Percentiles rank a stretch among this genome's conserved stretches.
Evolutionary conservation across 2,113 vertebrate genomes (phyloP).

Genomic region (Tupaia tana): DNA sequence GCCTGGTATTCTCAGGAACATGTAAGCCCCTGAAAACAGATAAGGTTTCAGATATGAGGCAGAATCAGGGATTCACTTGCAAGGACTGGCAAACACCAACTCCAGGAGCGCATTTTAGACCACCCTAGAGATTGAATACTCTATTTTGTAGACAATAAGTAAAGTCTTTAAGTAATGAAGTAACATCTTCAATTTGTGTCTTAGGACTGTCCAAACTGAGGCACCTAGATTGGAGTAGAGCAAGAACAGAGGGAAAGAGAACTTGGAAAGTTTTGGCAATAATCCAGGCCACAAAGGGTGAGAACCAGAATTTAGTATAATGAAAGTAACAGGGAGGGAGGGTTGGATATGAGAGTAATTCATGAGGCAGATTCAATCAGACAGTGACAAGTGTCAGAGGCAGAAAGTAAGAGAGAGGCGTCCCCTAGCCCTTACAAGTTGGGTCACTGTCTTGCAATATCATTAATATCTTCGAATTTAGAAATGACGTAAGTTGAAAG

Average conservation of each 20-base stretch:
- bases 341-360: not conserved
- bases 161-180: not conserved
- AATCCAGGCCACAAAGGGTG: not conserved
- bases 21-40: not conserved
- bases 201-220: not conserved
- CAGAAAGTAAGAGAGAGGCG: not conserved
- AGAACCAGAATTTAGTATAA: not conserved
- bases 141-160: not conserved
- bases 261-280: not conserved
- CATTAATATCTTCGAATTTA: not conserved
- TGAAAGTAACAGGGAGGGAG: not conserved
- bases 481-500: not conserved
- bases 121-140: not conserved
- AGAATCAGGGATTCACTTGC: not conserved
- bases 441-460: not conserved
- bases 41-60: not conserved
- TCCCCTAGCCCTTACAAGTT: not conserved
- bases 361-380: not conserved
- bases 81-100: not conserved
- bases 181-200: not conserved
- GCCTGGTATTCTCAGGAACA: accelerated
- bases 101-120: not conserved
- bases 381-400: not conserved
- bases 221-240: not conserved
- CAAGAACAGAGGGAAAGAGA: not conserved